Evolutionary conservation across 2,113 vertebrate genomes (phyloP), one percentile per base, ranked within the genome.

Genomic region (Cryptomyrus ogoouensis): DNA sequence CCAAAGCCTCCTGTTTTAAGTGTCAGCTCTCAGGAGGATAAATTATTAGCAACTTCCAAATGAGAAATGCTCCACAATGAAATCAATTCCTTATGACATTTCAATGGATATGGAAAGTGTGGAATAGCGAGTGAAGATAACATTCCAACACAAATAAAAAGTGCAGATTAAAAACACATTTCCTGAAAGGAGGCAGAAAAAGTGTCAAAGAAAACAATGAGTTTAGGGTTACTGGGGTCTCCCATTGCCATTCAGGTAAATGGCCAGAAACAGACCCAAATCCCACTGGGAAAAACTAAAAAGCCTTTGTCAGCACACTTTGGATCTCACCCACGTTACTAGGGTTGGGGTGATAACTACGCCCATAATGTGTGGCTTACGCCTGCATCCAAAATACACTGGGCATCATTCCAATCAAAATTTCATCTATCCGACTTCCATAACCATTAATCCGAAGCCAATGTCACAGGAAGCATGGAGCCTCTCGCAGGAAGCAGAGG

Each of bases 71-170:
- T 49, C 42, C 5, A 27, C 42, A 49, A 27, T 12, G 12, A 86
- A 86, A 86, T 86, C n/a, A 86, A 86, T 47, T 86, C 83, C 44
- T 27, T 50, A 27, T 86, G 83, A 49, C 44, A 86, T 86, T 86
- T 86, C 44, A 86, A 86, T 86, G 83, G 9, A 50, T 86, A n/a
- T n/a, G 19, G 83, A 86, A 86, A 86, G 83, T 50, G 47, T 86
- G 83, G 47, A 50, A 86, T 46, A 13, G 19, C 1, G 47, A 86
- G 83, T 50, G 44, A 85, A 85, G 80, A 83, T 46, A 49, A 19
- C 46, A 49, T 46, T 85, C 83, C 44, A 85, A 49, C 42, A 50
- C 47, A 86, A 86, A 86, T 86, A 86, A 49, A 80, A 50, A 47
- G 44, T 4, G 10, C 47, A 15, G 44, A 86, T 49, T 86, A 49